phyloP scores from a whole-genome alignment of 2,888 invertebrate genomes.

The Pammene fasciana region DNA sequence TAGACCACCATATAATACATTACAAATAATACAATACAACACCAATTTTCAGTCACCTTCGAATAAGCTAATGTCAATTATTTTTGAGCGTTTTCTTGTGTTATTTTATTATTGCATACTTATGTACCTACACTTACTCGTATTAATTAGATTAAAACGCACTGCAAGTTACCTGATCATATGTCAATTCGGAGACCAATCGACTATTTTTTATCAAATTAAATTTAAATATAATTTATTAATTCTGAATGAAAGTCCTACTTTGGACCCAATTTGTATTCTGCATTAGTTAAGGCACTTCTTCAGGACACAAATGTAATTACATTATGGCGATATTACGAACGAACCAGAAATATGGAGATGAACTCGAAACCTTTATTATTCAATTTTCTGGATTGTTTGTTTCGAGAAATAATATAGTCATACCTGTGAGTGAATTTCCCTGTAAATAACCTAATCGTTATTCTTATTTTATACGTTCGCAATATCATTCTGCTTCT shows the following conservation, averaged over 20 bases:
- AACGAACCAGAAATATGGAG: constrained; percentile 9
- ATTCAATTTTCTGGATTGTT: constrained; percentile 31
- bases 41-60: too few relatives aligned
- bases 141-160: too few relatives aligned
- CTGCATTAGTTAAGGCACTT: not conserved
- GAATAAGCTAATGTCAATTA: too few relatives aligned
- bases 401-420: constrained; percentile 13
- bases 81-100: too few relatives aligned
- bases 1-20: too few relatives aligned
- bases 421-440: constrained; percentile 27
- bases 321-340: constrained; percentile 3
- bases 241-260: not conserved
- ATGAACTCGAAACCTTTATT: constrained; percentile 5
- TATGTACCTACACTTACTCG: too few relatives aligned
- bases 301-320: not conserved
- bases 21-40: too few relatives aligned
- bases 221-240: too few relatives aligned
- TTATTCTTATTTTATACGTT: constrained; percentile 16
- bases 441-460: constrained; percentile 13
- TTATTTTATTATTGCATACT: too few relatives aligned
- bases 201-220: too few relatives aligned
- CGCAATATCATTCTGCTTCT: constrained; percentile 6
- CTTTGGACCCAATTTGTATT: not conserved
- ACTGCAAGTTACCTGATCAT: too few relatives aligned
- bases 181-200: too few relatives aligned